Evolutionary conservation across 2,888 invertebrate species (phyloP).

Genomic region (Odontocerum albicorne): DNA sequence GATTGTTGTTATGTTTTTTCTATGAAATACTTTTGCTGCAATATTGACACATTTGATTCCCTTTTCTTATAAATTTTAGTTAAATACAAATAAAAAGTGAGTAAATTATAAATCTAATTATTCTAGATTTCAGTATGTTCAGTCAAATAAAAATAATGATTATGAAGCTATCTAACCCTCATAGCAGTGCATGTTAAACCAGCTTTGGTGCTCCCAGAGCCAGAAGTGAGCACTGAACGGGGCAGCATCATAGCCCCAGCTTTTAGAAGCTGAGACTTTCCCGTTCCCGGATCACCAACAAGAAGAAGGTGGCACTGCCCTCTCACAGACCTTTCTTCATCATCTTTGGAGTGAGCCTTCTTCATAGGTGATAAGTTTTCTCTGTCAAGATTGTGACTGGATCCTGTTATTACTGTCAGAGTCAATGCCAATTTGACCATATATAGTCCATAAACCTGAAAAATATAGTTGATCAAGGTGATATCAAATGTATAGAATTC

Average conservation of each 20-base stretch:
- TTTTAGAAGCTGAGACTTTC: conserved; percentile 82
- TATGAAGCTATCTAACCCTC: conserved; percentile 69
- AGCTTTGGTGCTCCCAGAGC: conserved; percentile 83
- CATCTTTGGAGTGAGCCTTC: conserved; percentile 40
- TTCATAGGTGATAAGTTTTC: conserved; percentile 38
- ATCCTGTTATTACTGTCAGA: conserved; percentile 59
- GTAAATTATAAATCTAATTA: too few relatives aligned
- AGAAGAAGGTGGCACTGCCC: conserved; percentile 85
- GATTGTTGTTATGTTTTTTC: too few relatives aligned
- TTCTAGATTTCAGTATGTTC: too few relatives aligned
- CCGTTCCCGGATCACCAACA: conserved; percentile 88
- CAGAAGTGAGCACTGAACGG: conserved; percentile 82
- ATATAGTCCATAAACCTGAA: conserved; percentile 83
- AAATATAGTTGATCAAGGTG: too few relatives aligned
- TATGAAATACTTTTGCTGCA: too few relatives aligned
- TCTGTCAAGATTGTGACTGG: conserved; percentile 45
- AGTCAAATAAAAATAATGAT: too few relatives aligned
- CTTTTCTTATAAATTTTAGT: too few relatives aligned
- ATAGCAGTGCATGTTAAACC: conserved; percentile 88
- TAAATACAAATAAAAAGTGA: too few relatives aligned
- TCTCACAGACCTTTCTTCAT: conserved; percentile 56
- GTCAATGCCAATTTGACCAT: conserved; percentile 84
- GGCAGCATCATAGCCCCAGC: conserved; percentile 64
- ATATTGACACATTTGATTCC: too few relatives aligned
- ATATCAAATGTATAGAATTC: too few relatives aligned